Conservation (phyloP, 2,888 invertebrate species). For the Parnassius orleans region DNA sequence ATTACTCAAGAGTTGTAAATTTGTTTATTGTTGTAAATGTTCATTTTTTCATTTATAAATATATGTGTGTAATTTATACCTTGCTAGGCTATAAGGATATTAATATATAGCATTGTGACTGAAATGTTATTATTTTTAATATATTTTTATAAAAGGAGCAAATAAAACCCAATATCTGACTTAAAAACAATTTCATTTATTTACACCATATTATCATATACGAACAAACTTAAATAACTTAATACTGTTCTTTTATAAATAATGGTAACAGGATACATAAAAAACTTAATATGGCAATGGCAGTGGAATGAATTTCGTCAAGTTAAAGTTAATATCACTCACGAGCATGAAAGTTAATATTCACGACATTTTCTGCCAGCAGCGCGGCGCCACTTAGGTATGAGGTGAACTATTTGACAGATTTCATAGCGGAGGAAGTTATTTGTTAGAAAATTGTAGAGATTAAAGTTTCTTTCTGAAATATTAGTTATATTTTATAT, state of each 20-base stretch:
- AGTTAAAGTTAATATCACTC: no score
- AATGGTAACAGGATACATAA: conserved; percentile 8
- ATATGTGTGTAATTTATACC: neutral
- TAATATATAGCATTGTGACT: neutral
- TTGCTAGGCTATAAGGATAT: neutral
- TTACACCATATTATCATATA: conserved; percentile 16
- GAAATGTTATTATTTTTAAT: neutral
- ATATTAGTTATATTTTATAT: no score
- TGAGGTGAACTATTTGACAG: no score
- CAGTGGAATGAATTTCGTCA: neutral
- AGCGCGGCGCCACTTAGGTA: no score
- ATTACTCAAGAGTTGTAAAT: no score
- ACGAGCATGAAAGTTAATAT: no score
- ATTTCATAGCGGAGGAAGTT: no score
- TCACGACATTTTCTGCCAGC: no score
- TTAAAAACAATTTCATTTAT: conserved; percentile 23
- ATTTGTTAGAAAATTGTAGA: no score
- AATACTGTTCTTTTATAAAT: conserved; percentile 20
- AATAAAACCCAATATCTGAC: neutral
- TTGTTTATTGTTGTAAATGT: no score
- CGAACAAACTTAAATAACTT: conserved; percentile 18
- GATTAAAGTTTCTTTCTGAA: no score
- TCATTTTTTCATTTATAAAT: neutral
- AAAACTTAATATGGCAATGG: neutral
- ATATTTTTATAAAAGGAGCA: neutral